Evolutionary conservation across 1,140 invertebrate genomes (phyloP).

Genomic region (Cataglyphis hispanica): DNA sequence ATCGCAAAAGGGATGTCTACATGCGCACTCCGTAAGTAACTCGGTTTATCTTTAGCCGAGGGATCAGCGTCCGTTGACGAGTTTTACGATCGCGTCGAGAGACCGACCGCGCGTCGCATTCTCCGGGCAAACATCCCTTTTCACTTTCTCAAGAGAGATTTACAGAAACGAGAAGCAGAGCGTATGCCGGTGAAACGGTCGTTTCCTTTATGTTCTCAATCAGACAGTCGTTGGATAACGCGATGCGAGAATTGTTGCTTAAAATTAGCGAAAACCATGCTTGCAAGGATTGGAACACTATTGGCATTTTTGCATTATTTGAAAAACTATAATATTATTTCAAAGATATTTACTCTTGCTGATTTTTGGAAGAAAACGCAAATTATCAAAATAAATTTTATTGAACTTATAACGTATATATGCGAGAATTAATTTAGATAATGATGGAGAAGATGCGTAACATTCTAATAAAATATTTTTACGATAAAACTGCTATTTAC

Average conservation of each 20-base stretch:
- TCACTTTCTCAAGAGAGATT: slow-evolving; percentile 44
- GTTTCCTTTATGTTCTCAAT: slow-evolving; percentile 4
- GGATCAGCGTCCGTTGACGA: slow-evolving; percentile 43
- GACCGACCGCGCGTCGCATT: slow-evolving; percentile 34
- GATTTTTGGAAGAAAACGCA: too few species aligned
- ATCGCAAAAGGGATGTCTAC: slow-evolving; percentile 35
- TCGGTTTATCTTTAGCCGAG: slow-evolving; percentile 58
- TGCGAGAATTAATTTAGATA: neutral
- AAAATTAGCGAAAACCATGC: neutral
- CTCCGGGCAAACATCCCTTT: slow-evolving; percentile 47
- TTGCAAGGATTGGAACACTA: neutral
- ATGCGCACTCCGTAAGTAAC: slow-evolving; percentile 48
- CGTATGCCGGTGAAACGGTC: neutral
- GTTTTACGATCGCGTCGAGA: slow-evolving; percentile 40
- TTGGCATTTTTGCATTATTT: neutral
- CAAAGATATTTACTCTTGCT: neutral
- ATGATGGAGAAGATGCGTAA: neutral
- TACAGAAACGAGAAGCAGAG: slow-evolving; percentile 21
- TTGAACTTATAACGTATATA: neutral
- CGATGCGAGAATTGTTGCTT: neutral
- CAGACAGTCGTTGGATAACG: neutral
- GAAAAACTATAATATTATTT: neutral
- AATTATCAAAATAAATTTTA: slow-evolving; percentile 17
- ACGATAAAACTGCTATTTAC: neutral
- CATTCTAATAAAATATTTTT: slow-evolving; percentile 32